phyloP scores from a whole-genome alignment of 2,888 invertebrate species.

The Urechis unicinctus region DNA sequence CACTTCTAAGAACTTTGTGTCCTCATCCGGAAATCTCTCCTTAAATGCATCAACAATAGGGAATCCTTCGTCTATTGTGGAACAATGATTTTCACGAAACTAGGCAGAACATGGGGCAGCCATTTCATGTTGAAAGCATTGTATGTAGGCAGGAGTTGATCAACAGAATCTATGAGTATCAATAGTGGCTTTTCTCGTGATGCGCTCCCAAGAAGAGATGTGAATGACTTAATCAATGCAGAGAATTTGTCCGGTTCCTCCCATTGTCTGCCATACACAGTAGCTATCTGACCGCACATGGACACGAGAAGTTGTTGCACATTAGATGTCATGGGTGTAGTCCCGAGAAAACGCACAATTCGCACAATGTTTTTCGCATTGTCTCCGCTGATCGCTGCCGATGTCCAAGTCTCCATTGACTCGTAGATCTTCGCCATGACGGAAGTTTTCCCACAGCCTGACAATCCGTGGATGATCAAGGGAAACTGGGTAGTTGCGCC shows the following conservation, averaged over 20 bases:
- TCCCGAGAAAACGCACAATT: conserved; percentile 5
- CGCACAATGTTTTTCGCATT: not conserved
- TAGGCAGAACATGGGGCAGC: conserved; percentile 2
- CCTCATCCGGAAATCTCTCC: not conserved
- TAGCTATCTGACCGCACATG: conserved; percentile 1
- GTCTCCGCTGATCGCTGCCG: not conserved
- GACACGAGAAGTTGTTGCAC: conserved; percentile 1
- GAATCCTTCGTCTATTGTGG: conserved; percentile 3
- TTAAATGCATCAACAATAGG: not conserved
- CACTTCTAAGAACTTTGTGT: conserved; percentile 1
- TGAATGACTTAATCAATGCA: conserved; percentile 2
- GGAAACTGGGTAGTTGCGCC: conserved; percentile 6
- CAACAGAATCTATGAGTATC: conserved; percentile 24
- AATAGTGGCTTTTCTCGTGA: conserved; percentile 17
- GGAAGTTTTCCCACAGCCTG: conserved; percentile 28
- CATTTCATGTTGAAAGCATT: conserved; percentile 18
- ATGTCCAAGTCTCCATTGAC: not conserved
- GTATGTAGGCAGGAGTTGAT: conserved; percentile 20
- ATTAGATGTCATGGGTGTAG: conserved; percentile 6
- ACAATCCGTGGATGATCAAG: conserved; percentile 23
- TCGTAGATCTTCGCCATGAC: conserved; percentile 22
- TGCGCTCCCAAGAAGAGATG: conserved; percentile 2
- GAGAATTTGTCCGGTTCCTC: not conserved
- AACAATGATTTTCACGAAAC: conserved; percentile 2
- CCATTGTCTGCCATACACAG: not conserved